phyloP scores from a whole-genome alignment of 2,113 vertebrate species.

The cat (Felis catus) region DNA sequence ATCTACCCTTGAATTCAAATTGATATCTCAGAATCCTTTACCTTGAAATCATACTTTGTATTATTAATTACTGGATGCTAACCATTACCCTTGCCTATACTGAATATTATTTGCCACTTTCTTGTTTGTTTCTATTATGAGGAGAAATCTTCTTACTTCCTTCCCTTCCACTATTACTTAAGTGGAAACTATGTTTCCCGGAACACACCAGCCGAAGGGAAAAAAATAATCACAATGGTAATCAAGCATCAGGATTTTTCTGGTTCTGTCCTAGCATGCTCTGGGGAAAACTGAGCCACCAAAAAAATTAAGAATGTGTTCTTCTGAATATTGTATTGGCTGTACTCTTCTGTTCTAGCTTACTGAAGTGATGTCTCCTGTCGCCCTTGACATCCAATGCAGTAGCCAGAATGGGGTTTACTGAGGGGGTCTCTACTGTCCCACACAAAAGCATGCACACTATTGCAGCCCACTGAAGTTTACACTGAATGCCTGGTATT shows the following conservation, averaged over 20 bases:
- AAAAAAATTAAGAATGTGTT: background rate
- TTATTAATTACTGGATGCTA: background rate
- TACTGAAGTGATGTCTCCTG: background rate
- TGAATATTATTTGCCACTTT: background rate
- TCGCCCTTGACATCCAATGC: background rate
- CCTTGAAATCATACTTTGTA: background rate
- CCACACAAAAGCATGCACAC: background rate
- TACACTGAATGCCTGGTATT: background rate
- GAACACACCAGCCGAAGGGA: background rate
- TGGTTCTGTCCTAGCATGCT: background rate
- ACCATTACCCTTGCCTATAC: background rate
- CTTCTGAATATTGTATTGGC: background rate
- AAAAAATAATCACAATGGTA: background rate
- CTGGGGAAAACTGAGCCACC: background rate
- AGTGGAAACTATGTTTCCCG: slow-evolving; percentile 19
- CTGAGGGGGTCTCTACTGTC: background rate
- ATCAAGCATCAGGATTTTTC: background rate
- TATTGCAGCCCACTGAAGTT: background rate
- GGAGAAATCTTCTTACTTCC: background rate
- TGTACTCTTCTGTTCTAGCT: background rate
- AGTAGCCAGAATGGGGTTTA: background rate
- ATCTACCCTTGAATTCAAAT: background rate
- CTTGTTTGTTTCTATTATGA: background rate
- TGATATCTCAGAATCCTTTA: background rate
- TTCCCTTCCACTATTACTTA: background rate